A percentile compares a stretch with the other conserved stretches of the same genome.
Conservation (phyloP, 23 tunicate species). For the Ascidia mentula region DNA sequence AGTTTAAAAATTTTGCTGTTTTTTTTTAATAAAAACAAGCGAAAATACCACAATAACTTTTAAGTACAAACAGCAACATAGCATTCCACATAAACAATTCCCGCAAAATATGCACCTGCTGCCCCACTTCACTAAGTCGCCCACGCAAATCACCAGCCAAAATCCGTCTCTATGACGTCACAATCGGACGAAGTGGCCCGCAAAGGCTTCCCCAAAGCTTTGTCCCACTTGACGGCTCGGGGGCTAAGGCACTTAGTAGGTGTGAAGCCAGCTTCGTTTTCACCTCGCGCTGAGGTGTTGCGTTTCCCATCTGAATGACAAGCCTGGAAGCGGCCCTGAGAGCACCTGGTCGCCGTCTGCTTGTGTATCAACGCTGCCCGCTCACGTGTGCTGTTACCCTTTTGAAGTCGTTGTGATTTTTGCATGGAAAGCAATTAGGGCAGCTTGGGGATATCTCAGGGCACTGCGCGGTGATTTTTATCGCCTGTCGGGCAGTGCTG, state of each 20-base stretch:
- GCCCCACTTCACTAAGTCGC: too few species aligned
- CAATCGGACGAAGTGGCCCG: too few species aligned
- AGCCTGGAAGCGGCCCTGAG: not conserved
- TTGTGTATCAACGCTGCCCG: not conserved
- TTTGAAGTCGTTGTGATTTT: not conserved
- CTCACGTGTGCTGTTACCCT: not conserved
- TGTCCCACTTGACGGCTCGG: not conserved
- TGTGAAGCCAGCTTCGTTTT: not conserved
- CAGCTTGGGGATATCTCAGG: not conserved
- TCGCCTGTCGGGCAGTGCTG: too few species aligned
- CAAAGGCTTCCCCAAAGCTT: not conserved
- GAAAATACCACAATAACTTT: too few species aligned
- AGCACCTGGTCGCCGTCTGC: not conserved
- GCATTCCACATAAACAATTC: too few species aligned
- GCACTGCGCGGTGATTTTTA: too few species aligned
- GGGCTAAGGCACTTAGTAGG: constrained; percentile 6
- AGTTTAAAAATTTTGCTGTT: too few species aligned
- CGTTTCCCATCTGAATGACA: not conserved
- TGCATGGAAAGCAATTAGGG: constrained; percentile 1
- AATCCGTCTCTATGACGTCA: too few species aligned
- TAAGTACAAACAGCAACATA: too few species aligned
- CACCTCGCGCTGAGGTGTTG: not conserved
- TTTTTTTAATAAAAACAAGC: too few species aligned
- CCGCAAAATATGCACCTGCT: too few species aligned
- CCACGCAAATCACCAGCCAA: too few species aligned